These are phyloP conservation scores for Aphaenogaster ashmeadi DNA, from an alignment of 1,140 invertebrate genomes.

Conservation along the genomic window DNA sequence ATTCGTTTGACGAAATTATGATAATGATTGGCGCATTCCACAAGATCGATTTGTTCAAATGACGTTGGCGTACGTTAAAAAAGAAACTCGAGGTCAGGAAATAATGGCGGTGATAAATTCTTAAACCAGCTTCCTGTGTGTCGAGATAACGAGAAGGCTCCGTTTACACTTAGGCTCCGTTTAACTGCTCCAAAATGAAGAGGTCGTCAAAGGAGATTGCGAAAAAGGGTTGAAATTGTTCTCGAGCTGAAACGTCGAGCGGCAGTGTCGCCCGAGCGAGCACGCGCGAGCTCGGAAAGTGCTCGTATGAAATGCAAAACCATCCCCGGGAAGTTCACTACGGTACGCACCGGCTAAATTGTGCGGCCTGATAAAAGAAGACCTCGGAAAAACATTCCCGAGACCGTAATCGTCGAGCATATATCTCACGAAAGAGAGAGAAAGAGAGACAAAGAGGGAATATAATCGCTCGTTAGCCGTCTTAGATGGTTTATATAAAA, in stretches of 20 bases:
- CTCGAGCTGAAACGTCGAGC: constrained; percentile 10
- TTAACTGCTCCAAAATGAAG: constrained; percentile 10
- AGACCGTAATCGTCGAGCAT: not conserved
- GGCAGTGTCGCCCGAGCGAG: not conserved
- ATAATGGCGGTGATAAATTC: constrained; percentile 27
- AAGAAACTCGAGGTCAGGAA: not conserved
- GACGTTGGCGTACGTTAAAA: not conserved
- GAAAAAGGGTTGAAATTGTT: constrained; percentile 27
- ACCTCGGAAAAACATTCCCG: constrained; percentile 17
- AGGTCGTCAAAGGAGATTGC: constrained; percentile 40
- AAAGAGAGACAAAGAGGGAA: not conserved
- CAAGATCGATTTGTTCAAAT: not conserved
- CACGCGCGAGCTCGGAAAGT: not conserved
- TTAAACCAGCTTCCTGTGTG: constrained; percentile 29
- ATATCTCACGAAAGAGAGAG: not conserved
- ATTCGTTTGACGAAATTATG: not conserved
- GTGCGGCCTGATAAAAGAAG: constrained; percentile 23
- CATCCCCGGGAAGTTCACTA: constrained; percentile 6
- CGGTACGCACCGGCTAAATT: constrained; percentile 31
- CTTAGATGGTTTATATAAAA: constrained; percentile 10
- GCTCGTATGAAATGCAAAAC: constrained; percentile 48
- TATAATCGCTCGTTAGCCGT: not conserved
- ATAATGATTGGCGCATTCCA: not conserved
- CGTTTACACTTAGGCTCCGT: constrained; percentile 7
- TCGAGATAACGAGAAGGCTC: constrained; percentile 34